Conservation (phyloP, 2,113 vertebrate species). For the Muntiacus muntjak region DNA sequence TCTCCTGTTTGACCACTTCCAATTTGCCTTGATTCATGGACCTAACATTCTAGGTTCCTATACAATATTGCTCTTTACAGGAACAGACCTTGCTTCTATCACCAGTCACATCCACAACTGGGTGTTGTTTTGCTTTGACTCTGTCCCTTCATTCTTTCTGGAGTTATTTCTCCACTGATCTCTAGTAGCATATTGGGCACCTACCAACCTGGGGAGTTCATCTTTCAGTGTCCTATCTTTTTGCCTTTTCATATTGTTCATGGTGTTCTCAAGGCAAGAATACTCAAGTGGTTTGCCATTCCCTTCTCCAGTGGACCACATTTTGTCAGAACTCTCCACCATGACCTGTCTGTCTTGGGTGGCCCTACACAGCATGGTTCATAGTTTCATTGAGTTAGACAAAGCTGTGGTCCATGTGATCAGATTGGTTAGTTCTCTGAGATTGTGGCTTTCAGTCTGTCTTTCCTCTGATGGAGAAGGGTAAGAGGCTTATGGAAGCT, state of each 20-base stretch:
- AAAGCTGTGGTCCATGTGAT: background rate
- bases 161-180: background rate
- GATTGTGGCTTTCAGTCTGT: background rate
- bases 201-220: background rate
- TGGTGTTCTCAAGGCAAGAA: background rate
- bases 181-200: background rate
- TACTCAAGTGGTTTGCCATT: background rate
- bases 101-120: background rate
- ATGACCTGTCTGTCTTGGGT: background rate
- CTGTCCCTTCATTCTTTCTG: background rate
- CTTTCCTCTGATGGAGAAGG: background rate
- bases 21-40: background rate
- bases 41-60: background rate
- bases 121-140: background rate
- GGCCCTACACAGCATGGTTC: background rate
- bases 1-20: background rate
- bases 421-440: background rate
- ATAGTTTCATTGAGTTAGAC: background rate
- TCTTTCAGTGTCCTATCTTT: background rate
- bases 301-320: background rate
- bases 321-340: background rate
- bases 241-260: background rate
- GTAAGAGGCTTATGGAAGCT: background rate
- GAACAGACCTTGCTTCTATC: background rate
- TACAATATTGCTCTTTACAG: background rate